phyloP scores from a whole-genome alignment of 2,888 invertebrate species.

The Lepidocyrtinus sp. region DNA sequence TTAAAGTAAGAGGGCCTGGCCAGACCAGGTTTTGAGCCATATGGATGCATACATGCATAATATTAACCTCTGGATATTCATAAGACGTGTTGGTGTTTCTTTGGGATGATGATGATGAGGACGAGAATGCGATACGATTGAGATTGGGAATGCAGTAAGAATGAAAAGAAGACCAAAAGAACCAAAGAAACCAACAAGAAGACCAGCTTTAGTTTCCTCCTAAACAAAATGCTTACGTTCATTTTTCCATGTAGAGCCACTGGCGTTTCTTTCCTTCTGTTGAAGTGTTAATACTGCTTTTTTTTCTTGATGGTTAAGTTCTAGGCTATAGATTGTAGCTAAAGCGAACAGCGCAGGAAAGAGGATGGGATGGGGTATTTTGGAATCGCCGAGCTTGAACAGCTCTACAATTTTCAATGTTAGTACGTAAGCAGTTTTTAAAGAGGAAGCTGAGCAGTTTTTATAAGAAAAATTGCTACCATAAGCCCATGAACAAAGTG shows the following conservation, averaged over 20 bases:
- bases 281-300: background rate
- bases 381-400: background rate
- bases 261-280: conserved; percentile 5
- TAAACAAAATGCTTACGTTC: background rate
- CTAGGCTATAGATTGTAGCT: too few relatives aligned
- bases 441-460: background rate
- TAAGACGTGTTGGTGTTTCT: too few relatives aligned
- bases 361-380: conserved; percentile 6
- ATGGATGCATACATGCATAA: background rate
- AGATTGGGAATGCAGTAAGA: conserved; percentile 13
- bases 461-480: background rate
- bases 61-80: conserved; percentile 3
- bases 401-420: background rate
- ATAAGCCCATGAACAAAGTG: background rate
- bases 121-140: background rate
- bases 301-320: too few relatives aligned
- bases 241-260: conserved; percentile 11
- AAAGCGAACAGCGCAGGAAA: conserved; percentile 9
- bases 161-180: background rate
- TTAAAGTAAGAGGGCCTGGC: background rate
- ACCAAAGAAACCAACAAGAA: background rate
- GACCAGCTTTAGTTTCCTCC: background rate
- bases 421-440: background rate
- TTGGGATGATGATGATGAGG: background rate
- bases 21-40: background rate